Evolutionary conservation across 2,113 vertebrate genomes (phyloP), one percentile per base, ranked within the genome.

Genomic region (Microcebus jonahi): DNA sequence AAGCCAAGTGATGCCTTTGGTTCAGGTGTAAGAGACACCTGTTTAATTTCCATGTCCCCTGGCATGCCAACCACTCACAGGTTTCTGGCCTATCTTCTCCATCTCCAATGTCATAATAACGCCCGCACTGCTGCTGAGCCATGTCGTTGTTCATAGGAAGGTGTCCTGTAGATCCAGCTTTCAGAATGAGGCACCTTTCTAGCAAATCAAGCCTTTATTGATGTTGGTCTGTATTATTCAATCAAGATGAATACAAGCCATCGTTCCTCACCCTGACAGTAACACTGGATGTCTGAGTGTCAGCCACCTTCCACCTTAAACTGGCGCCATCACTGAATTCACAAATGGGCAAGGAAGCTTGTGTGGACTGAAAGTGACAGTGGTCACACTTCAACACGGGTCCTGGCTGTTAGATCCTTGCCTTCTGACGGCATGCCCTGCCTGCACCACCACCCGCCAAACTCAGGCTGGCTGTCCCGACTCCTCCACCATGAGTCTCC

Each of bases 341-440:
- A 68, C 68, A 76, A n/a, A 45, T 2, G 15, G 25, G 50, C 34
- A 31, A 80, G 63, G 25, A 36, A 6, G 9, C 42, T 23, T 55
- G 4, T 9, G 5, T 25, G 39, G 11, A 4, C 3, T 12, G 29
- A 79, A 67, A 63, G 1, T 55, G 48, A 59, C 0, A 31, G 15
- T 71, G 71, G 39, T 6, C 20, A 31, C 1, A 4, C 25, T 27
- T 61, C 29, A 10, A 15, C 5, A 9, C 13, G 0, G 2, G 55
- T 65, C 57, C 36, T 5, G 27, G 39, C 27, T 25, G 0, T 42
- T 20, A 57, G 45, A 11, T 45, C 14, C n/a, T 53, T 6, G 3
- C n/a, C 82, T 81, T 73, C 29, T 2, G 12, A 17, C 0, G 2
- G 18, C 0, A 14, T 67, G 83, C 76, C 67, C 67, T 57, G 3